Evolutionary conservation across 2,113 vertebrate species (phyloP), one percentile per base, ranked within the genome.

Genomic region (Malurus alboscapulatus): DNA sequence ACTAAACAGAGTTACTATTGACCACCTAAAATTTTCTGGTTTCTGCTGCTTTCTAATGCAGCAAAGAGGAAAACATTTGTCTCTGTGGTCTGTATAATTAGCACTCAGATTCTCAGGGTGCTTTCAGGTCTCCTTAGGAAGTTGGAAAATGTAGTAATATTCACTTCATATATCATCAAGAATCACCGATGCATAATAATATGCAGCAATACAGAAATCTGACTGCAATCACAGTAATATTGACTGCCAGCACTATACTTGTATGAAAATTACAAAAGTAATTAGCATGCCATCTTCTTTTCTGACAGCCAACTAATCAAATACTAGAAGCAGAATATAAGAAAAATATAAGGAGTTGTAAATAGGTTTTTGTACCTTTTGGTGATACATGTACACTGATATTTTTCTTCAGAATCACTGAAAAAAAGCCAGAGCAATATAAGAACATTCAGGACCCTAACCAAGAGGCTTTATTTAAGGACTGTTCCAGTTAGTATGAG

Each of bases 131-230:
- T 84, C 84, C 54, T 87, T 83, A 36, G 87, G 71, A 93, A 79
- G 62, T 19, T 84, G 45, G 47, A 90, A 94, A 54, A 7, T 0
- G 0, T 32, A 45, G 67, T 62, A 92, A 80, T 67, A 89, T 30
- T 93, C 77, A 61, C 32, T 91, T 93, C 42, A 76, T 73, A n/a
- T 79, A 85, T 92, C 84, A 95, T 85, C 87, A 95, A 92, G 84
- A 84, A 75, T 91, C 86, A 90, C 53, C 75, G 84, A 84, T 85
- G 84, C 92, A 91, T 74, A 63, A 63, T 75, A 90, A 88, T 85
- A 62, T 15, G 32, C 25, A 93, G 62, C 71, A 88, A 82, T 85
- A 84, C 62, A 79, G 79, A 79, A 93, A 54, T 59, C 29, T 93
- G 75, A 69, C 67, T 93, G 62, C 45, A 93, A 91, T 20, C 59